These are phyloP conservation scores for Tetraodon nigroviridis DNA, from an alignment of 2,113 vertebrate genomes.

Conservation along the genomic window DNA sequence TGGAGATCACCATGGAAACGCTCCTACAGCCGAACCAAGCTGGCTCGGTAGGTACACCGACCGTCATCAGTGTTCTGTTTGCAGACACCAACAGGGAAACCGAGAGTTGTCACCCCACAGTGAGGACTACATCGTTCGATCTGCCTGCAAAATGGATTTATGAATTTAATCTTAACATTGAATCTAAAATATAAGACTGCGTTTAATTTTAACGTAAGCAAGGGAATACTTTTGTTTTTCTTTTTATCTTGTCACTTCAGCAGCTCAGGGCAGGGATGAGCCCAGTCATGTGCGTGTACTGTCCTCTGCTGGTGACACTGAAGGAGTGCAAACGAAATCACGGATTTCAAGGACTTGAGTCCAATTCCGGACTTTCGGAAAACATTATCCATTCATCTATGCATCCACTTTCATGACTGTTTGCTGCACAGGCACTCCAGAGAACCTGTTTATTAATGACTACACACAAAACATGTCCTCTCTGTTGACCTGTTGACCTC, in stretches of 20 bases:
- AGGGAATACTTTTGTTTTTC: neutral
- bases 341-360: neutral
- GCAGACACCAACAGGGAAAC: too few relatives aligned
- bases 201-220: neutral
- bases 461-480: neutral
- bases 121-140: too few relatives aligned
- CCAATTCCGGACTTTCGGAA: neutral
- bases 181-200: neutral
- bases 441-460: too few relatives aligned
- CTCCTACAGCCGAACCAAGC: conserved; percentile 78
- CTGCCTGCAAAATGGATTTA: too few relatives aligned
- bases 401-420: too few relatives aligned
- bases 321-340: conserved; percentile 2
- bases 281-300: neutral
- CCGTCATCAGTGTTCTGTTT: neutral
- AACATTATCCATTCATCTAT: too few relatives aligned
- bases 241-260: neutral
- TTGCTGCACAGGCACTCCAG: too few relatives aligned
- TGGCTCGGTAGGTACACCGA: conserved; percentile 45
- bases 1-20: conserved; percentile 97
- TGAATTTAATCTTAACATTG: too few relatives aligned
- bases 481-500: neutral
- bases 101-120: too few relatives aligned
- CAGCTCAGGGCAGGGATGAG: neutral
- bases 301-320: conserved; percentile 16